These are phyloP conservation scores for Elaphurus davidianus DNA, from an alignment of 2,113 vertebrate genomes.

Conservation along the genomic window DNA sequence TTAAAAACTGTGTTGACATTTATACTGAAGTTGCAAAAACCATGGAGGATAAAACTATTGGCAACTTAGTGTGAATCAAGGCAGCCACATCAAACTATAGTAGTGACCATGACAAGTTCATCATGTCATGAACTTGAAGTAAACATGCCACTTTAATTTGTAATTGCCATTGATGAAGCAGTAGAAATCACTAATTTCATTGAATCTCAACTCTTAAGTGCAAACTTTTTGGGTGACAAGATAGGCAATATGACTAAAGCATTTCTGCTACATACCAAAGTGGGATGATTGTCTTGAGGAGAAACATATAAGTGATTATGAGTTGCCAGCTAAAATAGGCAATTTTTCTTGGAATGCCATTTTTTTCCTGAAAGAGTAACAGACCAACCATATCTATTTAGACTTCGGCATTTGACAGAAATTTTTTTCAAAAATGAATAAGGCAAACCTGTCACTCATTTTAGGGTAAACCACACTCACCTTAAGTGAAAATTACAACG, in stretches of 20 bases:
- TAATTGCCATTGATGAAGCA: neutral
- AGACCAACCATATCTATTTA: neutral
- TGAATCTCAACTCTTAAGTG: neutral
- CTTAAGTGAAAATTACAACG: neutral
- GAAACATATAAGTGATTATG: neutral
- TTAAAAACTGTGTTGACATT: no score
- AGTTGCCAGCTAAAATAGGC: neutral
- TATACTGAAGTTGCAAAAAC: no score
- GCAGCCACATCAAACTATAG: no score
- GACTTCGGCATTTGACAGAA: neutral
- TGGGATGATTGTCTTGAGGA: neutral
- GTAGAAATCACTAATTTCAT: neutral
- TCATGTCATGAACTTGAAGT: neutral
- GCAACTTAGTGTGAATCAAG: no score
- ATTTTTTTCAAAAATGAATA: neutral
- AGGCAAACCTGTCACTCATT: neutral
- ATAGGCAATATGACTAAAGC: neutral
- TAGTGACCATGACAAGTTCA: no score
- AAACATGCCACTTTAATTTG: neutral
- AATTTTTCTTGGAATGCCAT: neutral
- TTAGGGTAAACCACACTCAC: neutral
- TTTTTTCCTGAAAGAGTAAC: neutral
- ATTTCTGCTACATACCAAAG: neutral
- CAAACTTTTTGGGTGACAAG: neutral
- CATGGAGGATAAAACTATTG: no score